Evolutionary conservation across 2,888 invertebrate species (phyloP), one percentile per base, ranked within the genome.

Genomic region (Amblyjoppa fuscipennis): DNA sequence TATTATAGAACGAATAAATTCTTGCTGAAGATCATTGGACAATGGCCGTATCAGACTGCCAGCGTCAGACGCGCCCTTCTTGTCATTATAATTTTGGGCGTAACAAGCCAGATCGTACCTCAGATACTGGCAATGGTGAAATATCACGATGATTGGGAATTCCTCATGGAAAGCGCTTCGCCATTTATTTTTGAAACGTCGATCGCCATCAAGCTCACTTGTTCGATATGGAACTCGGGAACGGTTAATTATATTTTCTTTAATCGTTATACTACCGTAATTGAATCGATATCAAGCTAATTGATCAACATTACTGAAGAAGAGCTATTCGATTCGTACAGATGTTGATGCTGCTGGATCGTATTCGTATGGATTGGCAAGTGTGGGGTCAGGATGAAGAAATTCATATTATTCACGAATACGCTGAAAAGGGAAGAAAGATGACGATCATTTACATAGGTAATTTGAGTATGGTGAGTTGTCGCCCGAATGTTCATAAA

Each of bases 41-140:
- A 75, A 56, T 81, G 81, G 81, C 81, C 81, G 9, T 81, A 75
- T 51, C 81, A 81, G 81, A 74, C 41, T 4, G 56, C 11, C 45
- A 25, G n/a, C 5, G 64, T 16, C 9, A 56, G 77, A 25, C 64
- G 4, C 56, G 20, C 1, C 9, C n/a, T 28, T 25, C 25, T 25
- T 25, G 6, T 25, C 5, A 16, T 64, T 34, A 34, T 59, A 28
- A 20, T 69, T 31, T 45, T 68, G 34, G 66, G 56, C 16, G 38
- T 56, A 2, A 38, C 31, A 31, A 31, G 31, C 31, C n/a, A 56
- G 41, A 59, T 13, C 9, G 34, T 41, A 3, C 74, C 68, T 25
- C 68, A 59, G 56, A 75, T 81, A 75, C 25, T 59, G 34, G 81
- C 81, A 0, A 49, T 45, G 11, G 31, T 74, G 25, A 38, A 69